These are phyloP conservation scores for Apeira syringaria DNA, from an alignment of 2,888 invertebrate species.

Conservation along the genomic window DNA sequence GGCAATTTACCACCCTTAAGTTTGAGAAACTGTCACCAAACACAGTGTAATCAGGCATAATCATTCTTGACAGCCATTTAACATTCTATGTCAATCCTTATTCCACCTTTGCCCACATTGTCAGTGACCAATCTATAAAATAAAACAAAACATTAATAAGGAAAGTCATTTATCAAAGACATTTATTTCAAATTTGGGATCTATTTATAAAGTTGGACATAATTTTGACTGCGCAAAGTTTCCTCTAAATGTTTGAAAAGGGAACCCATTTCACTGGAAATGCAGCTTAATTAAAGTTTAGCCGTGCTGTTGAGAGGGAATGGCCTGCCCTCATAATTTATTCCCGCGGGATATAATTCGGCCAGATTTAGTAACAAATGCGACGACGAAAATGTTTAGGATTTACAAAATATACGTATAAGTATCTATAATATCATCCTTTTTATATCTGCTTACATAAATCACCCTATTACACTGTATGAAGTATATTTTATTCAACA, in stretches of 20 bases:
- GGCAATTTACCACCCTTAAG: too few relatives aligned
- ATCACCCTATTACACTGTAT: conserved; percentile 13
- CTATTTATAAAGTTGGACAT: conserved; percentile 41
- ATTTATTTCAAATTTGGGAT: conserved; percentile 14
- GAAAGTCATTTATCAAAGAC: not conserved
- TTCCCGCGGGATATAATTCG: conserved; percentile 72
- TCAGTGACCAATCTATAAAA: too few relatives aligned
- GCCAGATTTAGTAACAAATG: conserved; percentile 69
- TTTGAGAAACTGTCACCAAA: too few relatives aligned
- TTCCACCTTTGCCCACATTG: too few relatives aligned
- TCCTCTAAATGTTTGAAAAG: conserved; percentile 67
- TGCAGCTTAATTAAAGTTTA: conserved; percentile 78
- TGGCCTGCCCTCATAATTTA: conserved; percentile 73
- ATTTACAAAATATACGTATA: conserved; percentile 45
- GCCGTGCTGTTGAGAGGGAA: conserved; percentile 65
- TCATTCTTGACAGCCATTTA: too few relatives aligned
- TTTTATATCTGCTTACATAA: conserved; percentile 11
- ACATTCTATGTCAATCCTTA: too few relatives aligned
- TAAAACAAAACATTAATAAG: too few relatives aligned
- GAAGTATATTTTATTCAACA: conserved; percentile 18
- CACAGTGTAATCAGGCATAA: too few relatives aligned
- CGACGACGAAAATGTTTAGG: conserved; percentile 56
- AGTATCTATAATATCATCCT: conserved; percentile 1
- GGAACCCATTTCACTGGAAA: conserved; percentile 67
- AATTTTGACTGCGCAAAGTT: conserved; percentile 49